phyloP scores from a whole-genome alignment of 2,888 invertebrate genomes.

The Alcis repandata region DNA sequence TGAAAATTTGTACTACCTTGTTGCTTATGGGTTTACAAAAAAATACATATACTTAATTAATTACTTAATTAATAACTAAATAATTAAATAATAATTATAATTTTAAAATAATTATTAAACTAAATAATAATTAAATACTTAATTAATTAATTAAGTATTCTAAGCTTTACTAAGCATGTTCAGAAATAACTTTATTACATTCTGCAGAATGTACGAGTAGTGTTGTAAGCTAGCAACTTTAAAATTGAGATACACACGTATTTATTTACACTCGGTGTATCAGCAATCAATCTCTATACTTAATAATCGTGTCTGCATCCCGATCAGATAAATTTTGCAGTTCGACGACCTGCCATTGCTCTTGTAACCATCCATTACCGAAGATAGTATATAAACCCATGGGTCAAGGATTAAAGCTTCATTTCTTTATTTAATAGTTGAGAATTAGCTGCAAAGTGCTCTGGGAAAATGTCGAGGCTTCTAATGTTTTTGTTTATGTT shows the following conservation, averaged over 20 bases:
- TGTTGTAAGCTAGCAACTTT: background rate
- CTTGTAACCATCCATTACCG: constrained; percentile 35
- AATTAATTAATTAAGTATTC: too few species aligned
- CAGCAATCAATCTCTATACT: constrained; percentile 39
- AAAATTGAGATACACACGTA: constrained; percentile 2
- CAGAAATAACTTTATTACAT: background rate
- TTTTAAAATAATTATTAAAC: too few species aligned
- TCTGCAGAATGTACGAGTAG: background rate
- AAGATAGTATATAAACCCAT: constrained; percentile 47
- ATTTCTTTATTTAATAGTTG: constrained; percentile 44
- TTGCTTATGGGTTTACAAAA: too few species aligned
- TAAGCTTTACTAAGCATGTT: too few species aligned
- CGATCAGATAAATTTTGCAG: constrained; percentile 39
- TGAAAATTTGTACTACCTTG: too few species aligned
- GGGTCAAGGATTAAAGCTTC: constrained; percentile 46
- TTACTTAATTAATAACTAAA: too few species aligned
- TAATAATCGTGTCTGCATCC: constrained; percentile 40
- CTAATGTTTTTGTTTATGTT: constrained; percentile 33
- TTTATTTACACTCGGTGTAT: constrained; percentile 29
- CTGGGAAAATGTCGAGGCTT: constrained; percentile 42
- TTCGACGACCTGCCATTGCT: constrained; percentile 45
- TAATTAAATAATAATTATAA: too few species aligned
- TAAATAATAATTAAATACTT: too few species aligned
- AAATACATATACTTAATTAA: too few species aligned
- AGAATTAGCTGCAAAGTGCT: constrained; percentile 46